Evolutionary conservation across 2,113 vertebrate genomes (phyloP).

Genomic region (Laterallus jamaicensis): DNA sequence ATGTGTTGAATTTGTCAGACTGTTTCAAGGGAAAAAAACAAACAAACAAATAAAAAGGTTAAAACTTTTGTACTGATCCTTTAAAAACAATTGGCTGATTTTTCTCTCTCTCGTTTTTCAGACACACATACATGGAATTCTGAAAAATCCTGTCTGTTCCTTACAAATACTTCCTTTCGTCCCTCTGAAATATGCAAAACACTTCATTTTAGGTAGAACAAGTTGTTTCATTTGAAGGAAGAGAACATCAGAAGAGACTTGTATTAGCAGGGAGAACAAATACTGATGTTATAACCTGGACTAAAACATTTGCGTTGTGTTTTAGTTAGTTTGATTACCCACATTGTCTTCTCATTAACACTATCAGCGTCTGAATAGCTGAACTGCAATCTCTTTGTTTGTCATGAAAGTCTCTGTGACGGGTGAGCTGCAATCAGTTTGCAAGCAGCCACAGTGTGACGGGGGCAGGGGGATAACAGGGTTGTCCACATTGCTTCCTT

Average conservation of each 20-base stretch:
- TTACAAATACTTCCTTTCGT: conserved; percentile 4
- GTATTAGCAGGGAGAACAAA: conserved; percentile 2
- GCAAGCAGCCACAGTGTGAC: not conserved
- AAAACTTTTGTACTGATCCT: not conserved
- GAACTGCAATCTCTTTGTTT: not conserved
- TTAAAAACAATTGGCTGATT: not conserved
- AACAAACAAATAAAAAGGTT: not conserved
- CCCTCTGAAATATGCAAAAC: not conserved
- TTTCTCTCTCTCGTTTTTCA: not conserved
- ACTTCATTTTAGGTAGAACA: conserved; percentile 8
- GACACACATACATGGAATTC: not conserved
- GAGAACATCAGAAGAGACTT: not conserved
- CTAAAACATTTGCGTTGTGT: not conserved
- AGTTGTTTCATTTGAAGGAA: not conserved
- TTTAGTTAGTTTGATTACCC: conserved; percentile 20
- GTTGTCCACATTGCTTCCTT: not conserved
- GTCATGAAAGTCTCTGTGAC: not conserved
- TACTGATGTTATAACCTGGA: conserved; percentile 25
- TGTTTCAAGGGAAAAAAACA: not conserved
- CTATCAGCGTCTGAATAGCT: not conserved
- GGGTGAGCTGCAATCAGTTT: not conserved
- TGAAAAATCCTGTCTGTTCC: not conserved
- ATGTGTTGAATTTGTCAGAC: not conserved
- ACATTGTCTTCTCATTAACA: conserved; percentile 29
- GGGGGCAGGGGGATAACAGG: rapidly evolving